These are phyloP conservation scores for Brachionus asplanchnoidis DNA, from an alignment of 1,140 invertebrate genomes.

Conservation along the genomic window DNA sequence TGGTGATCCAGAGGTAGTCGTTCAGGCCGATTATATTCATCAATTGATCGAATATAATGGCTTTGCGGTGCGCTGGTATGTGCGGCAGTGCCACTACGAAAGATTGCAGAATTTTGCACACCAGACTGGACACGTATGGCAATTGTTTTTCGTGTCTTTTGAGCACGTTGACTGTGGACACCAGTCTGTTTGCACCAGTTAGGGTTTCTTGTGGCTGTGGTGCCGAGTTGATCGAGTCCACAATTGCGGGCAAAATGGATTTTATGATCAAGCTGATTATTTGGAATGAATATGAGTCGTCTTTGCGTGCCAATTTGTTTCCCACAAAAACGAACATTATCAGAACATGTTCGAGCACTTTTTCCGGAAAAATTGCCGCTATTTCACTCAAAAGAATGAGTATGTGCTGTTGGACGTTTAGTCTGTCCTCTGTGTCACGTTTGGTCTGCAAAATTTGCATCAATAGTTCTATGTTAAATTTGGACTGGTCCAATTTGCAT, in stretches of 20 bases:
- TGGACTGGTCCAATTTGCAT: not conserved
- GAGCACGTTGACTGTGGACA: not conserved
- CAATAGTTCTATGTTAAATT: conserved; percentile 26
- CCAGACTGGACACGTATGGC: conserved; percentile 52
- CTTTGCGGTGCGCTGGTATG: conserved; percentile 78
- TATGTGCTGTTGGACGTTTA: conserved; percentile 18
- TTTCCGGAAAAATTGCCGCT: conserved; percentile 15
- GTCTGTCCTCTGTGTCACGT: not conserved
- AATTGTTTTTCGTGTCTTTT: conserved; percentile 39
- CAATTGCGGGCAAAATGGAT: conserved; percentile 19
- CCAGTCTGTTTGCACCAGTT: not conserved
- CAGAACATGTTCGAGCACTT: conserved; percentile 27
- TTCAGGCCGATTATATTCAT: conserved; percentile 67
- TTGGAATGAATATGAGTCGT: conserved; percentile 29
- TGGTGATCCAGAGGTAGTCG: conserved; percentile 66
- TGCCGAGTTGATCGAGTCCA: not conserved
- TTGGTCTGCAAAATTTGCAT: conserved; percentile 29
- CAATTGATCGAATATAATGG: conserved; percentile 73
- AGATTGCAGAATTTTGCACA: conserved; percentile 69
- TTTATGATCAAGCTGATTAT: conserved; percentile 28
- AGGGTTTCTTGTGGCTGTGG: not conserved
- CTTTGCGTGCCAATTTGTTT: conserved; percentile 38
- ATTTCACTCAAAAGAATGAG: conserved; percentile 9
- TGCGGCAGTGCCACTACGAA: conserved; percentile 81
- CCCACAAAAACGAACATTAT: conserved; percentile 42